These are phyloP conservation scores for Smithornis capensis DNA, from an alignment of 2,113 vertebrate species.

Conservation along the genomic window DNA sequence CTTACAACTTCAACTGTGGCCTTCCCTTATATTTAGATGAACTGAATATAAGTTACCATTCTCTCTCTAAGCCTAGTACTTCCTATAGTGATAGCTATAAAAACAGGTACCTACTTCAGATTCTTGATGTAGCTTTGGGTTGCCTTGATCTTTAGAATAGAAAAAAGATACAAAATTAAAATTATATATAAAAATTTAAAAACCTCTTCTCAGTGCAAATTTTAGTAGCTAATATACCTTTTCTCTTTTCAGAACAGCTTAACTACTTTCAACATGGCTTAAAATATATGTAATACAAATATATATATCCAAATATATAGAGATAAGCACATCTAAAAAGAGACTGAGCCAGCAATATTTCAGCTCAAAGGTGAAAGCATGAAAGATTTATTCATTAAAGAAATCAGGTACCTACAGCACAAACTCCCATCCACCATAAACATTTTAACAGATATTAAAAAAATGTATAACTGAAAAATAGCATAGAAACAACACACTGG, in stretches of 20 bases:
- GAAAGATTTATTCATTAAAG: background rate
- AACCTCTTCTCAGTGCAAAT: background rate
- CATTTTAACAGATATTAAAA: background rate
- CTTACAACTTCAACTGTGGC: background rate
- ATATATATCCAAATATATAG: background rate
- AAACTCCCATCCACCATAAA: background rate
- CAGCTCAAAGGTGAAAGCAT: background rate
- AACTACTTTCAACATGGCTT: background rate
- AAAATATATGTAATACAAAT: background rate
- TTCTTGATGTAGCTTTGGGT: background rate
- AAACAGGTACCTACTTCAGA: background rate
- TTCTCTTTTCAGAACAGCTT: background rate
- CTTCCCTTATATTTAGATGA: background rate
- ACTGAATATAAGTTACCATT: background rate
- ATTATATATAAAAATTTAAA: background rate
- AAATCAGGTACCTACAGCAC: background rate
- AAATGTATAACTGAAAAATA: background rate
- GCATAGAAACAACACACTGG: background rate
- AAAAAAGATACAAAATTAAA: background rate
- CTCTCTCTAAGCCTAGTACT: background rate
- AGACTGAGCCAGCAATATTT: background rate
- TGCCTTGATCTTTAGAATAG: background rate
- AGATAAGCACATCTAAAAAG: background rate
- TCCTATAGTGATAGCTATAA: background rate
- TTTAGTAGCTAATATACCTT: background rate